phyloP scores from a whole-genome alignment of 2,888 invertebrate species.

The Nephrotoma appendiculata region DNA sequence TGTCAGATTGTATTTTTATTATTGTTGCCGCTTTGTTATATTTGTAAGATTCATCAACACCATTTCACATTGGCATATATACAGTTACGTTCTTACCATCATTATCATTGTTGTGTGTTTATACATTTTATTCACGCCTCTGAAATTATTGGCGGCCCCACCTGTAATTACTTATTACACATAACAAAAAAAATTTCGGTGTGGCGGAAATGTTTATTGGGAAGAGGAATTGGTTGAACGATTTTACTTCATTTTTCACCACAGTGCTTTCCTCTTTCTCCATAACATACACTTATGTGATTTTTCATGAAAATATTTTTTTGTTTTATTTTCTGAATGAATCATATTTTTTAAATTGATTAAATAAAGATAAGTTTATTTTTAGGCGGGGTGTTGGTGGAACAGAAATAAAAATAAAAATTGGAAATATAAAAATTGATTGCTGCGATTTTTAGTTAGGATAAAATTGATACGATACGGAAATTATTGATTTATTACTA shows the following conservation, averaged over 20 bases:
- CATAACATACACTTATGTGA: neutral
- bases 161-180: neutral
- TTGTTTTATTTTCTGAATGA: neutral
- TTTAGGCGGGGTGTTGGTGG: neutral
- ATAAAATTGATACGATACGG: neutral
- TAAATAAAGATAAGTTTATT: neutral
- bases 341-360: neutral
- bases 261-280: neutral
- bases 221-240: neutral
- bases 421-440: neutral
- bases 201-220: neutral
- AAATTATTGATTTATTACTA: neutral
- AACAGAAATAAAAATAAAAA: neutral
- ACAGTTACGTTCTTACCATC: neutral
- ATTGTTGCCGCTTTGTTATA: neutral
- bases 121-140: neutral
- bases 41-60: neutral
- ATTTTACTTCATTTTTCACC: neutral
- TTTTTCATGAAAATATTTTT: neutral
- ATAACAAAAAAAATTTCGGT: neutral
- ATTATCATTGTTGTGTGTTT: neutral
- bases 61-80: neutral
- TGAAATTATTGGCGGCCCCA: neutral
- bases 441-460: neutral
- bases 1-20: neutral